These are phyloP conservation scores for Bufo bufo DNA, from an alignment of 2,113 vertebrate species.

Conservation along the genomic window DNA sequence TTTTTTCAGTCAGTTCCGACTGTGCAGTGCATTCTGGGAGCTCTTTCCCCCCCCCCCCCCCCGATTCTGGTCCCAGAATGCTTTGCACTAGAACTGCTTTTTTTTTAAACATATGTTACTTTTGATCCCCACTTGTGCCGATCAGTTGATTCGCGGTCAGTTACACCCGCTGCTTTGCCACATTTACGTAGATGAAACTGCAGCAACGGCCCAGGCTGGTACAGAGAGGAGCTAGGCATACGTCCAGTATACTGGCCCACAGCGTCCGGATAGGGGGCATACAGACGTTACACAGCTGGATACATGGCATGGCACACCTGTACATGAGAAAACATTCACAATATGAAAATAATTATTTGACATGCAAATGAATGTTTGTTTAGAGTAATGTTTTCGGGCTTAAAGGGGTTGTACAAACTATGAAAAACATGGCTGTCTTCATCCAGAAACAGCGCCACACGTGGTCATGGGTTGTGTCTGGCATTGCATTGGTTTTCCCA, in stretches of 20 bases:
- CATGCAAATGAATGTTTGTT: background rate
- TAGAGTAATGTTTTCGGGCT: background rate
- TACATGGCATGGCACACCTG: constrained; percentile 77
- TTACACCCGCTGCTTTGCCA: constrained; percentile 60
- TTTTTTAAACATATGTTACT: background rate
- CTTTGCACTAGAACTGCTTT: background rate
- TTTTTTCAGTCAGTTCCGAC: background rate
- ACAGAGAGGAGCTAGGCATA: constrained; percentile 72
- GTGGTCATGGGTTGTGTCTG: too few species aligned
- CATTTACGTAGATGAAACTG: constrained; percentile 62
- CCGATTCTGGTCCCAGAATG: constrained; percentile 9
- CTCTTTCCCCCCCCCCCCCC: too few species aligned
- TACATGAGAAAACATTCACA: background rate
- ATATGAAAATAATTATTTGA: background rate
- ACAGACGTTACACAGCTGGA: constrained; percentile 75
- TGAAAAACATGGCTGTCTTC: too few species aligned
- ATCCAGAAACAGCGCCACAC: too few species aligned
- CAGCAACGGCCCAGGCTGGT: constrained; percentile 74
- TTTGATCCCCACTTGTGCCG: background rate
- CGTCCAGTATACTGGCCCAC: constrained; percentile 71
- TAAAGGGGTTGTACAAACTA: too few species aligned
- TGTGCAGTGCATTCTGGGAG: background rate
- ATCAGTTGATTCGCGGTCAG: background rate
- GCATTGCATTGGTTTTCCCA: too few species aligned
- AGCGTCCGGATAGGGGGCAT: constrained; percentile 73